Conservation (phyloP, 2,888 invertebrate genomes). For the Agrypnus murinus region DNA sequence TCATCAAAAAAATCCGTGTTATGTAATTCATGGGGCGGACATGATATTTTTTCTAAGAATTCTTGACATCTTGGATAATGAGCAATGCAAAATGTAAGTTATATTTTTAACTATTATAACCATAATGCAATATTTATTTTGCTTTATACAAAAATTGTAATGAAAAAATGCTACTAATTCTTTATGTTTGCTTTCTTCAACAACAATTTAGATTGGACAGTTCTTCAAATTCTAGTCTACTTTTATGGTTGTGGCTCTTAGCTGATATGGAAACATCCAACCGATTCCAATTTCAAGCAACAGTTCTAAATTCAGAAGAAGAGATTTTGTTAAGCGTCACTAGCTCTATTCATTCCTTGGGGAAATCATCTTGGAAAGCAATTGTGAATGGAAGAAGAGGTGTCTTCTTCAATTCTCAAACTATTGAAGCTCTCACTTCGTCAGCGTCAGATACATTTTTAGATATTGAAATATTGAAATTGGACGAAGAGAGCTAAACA, state of each 20-base stretch:
- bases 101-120: too few relatives aligned
- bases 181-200: conserved; percentile 3
- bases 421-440: conserved; percentile 15
- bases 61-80: conserved; percentile 26
- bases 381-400: conserved; percentile 62
- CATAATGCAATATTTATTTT: too few relatives aligned
- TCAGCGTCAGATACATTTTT: conserved; percentile 6
- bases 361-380: conserved; percentile 59
- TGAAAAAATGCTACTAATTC: not conserved
- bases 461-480: conserved; percentile 37
- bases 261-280: conserved; percentile 59
- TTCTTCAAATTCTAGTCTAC: conserved; percentile 20
- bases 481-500: not conserved
- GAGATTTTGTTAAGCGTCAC: conserved; percentile 61
- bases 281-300: conserved; percentile 62
- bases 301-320: conserved; percentile 58
- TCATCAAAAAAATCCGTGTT: conserved; percentile 59
- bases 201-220: conserved; percentile 19
- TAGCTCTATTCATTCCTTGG: conserved; percentile 63
- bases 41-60: conserved; percentile 63
- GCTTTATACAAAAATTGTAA: conserved; percentile 11
- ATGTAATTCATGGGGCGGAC: conserved; percentile 60
- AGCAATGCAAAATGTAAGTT: conserved; percentile 40
- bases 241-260: conserved; percentile 65
- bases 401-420: conserved; percentile 57